Base-by-base conservation (phyloP, 2,888 invertebrate species). In the Phorcus lineatus region DNA sequence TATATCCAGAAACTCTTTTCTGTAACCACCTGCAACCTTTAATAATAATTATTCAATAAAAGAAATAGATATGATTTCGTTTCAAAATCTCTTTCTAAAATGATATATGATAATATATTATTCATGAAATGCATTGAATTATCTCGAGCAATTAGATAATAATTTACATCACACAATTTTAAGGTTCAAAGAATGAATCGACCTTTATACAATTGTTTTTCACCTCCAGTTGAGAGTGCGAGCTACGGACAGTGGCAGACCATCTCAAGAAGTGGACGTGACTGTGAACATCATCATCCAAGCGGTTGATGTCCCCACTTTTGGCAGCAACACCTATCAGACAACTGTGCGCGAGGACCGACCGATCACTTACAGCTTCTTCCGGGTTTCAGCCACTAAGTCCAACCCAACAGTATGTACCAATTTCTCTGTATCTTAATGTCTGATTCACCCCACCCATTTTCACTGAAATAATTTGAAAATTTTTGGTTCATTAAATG, bases 201-300 rank as follows among this genome's bases (percentile, higher is more conserved):
- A n/a, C n/a, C n/a, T n/a, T n/a, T n/a, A n/a, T n/a, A n/a, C n/a
- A n/a, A 9, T 31, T 19, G 22, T 40, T 76, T 36, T 28, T 13
- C 47, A 11, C 67, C 31, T 31, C 11, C 67, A 85, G 85, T 17
- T 85, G 79, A 74, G 55, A 17, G 82, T 83, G 16, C 67, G 76
- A 19, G 83, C 81, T 9, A 79, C 75, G 19, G 85, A 85, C 76
- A 67, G 52, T 75, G 85, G 85, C 57, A 77, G 78, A 13, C 85
- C 85, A 17, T 0, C 75, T 28, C 66, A 40, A 19, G 54, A 22
- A 13, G 31, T 19, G 24, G 70, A 77, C 17, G 81, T 79, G 7
- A 40, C 40, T 7, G 79, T 66, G 6, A 70, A 47, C n/a, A 55
- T 81, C 22, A 67, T 22, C 17, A 79, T 81, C 28, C 16, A 16